Base-by-base conservation (phyloP, 2,113 vertebrate species). In the Tor tambroides region DNA sequence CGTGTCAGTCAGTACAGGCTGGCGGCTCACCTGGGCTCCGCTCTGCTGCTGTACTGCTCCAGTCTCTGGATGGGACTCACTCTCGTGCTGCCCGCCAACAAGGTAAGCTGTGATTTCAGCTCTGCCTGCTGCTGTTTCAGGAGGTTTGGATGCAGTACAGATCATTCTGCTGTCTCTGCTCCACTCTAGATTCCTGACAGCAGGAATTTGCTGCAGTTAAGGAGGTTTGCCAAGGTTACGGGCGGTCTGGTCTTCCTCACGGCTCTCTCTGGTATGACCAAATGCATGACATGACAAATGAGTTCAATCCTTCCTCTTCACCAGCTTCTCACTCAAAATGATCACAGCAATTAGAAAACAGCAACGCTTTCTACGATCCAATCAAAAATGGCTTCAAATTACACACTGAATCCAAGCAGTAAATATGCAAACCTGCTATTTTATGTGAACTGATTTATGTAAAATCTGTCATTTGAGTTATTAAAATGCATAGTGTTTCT, bases 1-100 rank as follows among this genome's bases (percentile, higher is more conserved):
- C 96, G 98, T 10, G 98, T 99, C 91, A 99, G 98, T 89, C 98
- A 99, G 94, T 99, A 99, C 92, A 97, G 98, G 2, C 95, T 99
- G 0, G 96, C 96, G 15, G 97, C 98, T 56, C 98, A 99, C 49
- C 95, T 99, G 0, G 98, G 98, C n/a, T 99, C 98, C 0, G 98
- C 98, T 0, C 94, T 99, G 38, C 85, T 98, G 59, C 96, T 99
- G 0, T 99, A 98, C 88, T 96, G 96, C 10, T 96, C 95, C 78
- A 99, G 98, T 88, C 93, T 99, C 10, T 99, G 97, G 98, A 97
- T 94, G 0, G 97, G 97, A 0, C 95, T 99, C 9, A 96, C 95
- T 0, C 63, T 99, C 86, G 92, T 98, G 88, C 95, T 97, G 19
- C 96, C 97, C 8, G 89, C 3, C 23, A 94, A 97, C 85, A 95